Evolutionary conservation across 2,888 invertebrate species (phyloP).

Genomic region (Cryptops parisi): DNA sequence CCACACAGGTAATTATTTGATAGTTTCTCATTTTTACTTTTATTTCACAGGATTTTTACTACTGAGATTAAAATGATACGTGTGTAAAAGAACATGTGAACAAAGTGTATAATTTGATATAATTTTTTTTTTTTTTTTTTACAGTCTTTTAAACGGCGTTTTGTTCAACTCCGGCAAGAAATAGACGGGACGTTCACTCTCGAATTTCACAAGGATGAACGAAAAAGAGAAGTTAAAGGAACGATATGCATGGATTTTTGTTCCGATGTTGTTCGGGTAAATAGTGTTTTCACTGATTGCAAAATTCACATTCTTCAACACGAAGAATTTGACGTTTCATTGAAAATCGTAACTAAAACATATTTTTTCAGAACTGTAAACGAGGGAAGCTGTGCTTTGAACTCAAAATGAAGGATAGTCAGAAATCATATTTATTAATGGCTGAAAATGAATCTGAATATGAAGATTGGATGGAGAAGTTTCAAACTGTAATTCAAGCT

Average conservation of each 20-base stretch:
- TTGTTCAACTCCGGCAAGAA: constrained; percentile 77
- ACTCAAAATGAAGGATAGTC: constrained; percentile 67
- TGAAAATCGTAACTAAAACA: neutral
- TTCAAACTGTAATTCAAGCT: constrained; percentile 68
- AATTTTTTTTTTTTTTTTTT: constrained; percentile 17
- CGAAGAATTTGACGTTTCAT: too few relatives aligned
- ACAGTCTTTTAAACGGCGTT: constrained; percentile 70
- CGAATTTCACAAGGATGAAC: constrained; percentile 85
- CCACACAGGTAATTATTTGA: constrained; percentile 46
- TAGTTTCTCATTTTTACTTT: neutral
- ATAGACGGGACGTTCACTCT: constrained; percentile 81
- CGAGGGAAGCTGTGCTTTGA: constrained; percentile 76
- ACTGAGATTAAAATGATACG: too few relatives aligned
- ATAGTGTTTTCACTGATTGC: constrained; percentile 20
- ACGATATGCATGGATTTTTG: constrained; percentile 90
- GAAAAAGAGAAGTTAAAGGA: constrained; percentile 76
- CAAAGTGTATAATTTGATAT: neutral
- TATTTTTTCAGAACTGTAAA: constrained; percentile 51
- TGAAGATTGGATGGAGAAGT: constrained; percentile 66
- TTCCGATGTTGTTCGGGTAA: constrained; percentile 67
- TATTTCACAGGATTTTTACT: too few relatives aligned
- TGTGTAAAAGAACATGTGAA: too few relatives aligned
- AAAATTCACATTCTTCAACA: constrained; percentile 1
- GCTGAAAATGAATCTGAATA: constrained; percentile 71
- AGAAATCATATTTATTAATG: constrained; percentile 71